Evolutionary conservation across 2,113 vertebrate genomes (phyloP), one percentile per base, ranked within the genome.

Genomic region (Apeltes quadracus): DNA sequence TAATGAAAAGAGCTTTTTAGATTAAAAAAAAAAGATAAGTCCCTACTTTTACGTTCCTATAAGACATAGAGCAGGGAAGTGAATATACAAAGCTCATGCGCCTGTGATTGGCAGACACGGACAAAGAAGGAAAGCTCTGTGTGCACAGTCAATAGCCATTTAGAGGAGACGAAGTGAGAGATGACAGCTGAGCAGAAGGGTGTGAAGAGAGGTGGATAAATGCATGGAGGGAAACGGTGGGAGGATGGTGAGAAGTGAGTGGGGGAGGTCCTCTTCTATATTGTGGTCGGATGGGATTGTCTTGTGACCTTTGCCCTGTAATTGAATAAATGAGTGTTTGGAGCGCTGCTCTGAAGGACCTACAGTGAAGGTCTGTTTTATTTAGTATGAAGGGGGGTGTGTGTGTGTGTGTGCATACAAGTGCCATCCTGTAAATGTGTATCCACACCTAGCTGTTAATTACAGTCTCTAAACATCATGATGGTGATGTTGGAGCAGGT

Each of bases 141-240:
- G 88, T 88, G 75, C 81, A 68, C 69, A 85, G 83, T 93, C 88
- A 92, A 91, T 91, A 79, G 90, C 83, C 82, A 84, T 90, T 89
- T 84, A 88, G 85, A 82, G 85, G 79, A 87, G 88, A 91, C 70
- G 84, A 76, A 90, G 90, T 89, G 84, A 89, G 84, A 87, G 89
- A 92, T 89, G 91, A 91, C 87, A 90, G 90, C 87, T 84, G 86
- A 88, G 86, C 86, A 86, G 84, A 86, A 81, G 82, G 80, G 79
- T 84, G 89, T 83, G 85, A 81, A 86, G 90, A 85, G 79, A 83
- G 69, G 77, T 82, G 82, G 80, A 82, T 84, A 79, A 79, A 84
- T 89, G 84, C 88, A 83, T 83, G 82, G 80, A 81, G 76, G 59
- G 81, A 84, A 79, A 89, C 57, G 69, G 73, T 82, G 80, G 77